Conservation (phyloP, 2,113 vertebrate species). For the Crotophaga sulcirostris region DNA sequence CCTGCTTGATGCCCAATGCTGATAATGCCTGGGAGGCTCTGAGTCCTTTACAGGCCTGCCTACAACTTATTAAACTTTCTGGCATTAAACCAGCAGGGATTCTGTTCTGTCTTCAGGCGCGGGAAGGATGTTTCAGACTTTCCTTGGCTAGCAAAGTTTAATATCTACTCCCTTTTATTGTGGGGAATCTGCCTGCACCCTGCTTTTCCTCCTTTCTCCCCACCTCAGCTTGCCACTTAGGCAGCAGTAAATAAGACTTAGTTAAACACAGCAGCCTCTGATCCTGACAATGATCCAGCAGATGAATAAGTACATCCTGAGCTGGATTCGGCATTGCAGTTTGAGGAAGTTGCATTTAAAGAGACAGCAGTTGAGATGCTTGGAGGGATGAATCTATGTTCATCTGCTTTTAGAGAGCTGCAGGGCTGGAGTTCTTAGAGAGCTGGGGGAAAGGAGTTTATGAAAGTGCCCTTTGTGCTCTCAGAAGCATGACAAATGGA, state of each 20-base stretch:
- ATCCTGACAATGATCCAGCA: slow-evolving; percentile 37
- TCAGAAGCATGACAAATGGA: background rate
- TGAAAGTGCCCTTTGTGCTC: slow-evolving; percentile 36
- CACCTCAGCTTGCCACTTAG: background rate
- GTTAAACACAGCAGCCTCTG: background rate
- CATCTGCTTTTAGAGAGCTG: background rate
- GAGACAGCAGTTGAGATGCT: slow-evolving; percentile 31
- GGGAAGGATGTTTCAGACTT: background rate
- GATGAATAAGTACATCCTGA: slow-evolving; percentile 57
- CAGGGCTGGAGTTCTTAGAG: background rate
- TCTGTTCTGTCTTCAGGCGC: background rate
- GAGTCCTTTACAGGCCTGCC: background rate
- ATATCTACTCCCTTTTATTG: background rate
- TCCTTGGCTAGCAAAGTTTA: background rate
- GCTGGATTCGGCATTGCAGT: slow-evolving; percentile 23
- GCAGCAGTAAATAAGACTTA: background rate
- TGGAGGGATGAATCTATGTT: background rate
- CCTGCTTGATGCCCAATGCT: rapidly evolving
- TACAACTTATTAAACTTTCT: background rate
- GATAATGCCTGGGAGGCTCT: background rate
- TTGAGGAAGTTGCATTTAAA: slow-evolving; percentile 60
- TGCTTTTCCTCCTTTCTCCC: background rate
- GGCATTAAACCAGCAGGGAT: background rate
- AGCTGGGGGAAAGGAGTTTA: background rate
- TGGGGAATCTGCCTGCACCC: background rate